These are phyloP conservation scores for Oreochromis grahami DNA, from an alignment of 2,797 vertebrate genomes.

Conservation along the genomic window DNA sequence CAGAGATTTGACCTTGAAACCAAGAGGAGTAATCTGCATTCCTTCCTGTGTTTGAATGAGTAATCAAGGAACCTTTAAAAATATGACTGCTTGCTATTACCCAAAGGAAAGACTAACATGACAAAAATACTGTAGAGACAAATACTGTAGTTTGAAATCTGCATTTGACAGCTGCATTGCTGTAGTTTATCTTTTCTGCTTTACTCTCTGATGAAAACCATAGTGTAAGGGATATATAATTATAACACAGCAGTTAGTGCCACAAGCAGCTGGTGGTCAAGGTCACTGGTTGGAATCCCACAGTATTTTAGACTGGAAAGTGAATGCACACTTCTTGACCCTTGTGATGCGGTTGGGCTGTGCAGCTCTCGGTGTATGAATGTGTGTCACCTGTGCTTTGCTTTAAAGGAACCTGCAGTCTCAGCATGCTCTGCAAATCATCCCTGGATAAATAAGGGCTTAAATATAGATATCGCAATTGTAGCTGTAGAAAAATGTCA, in stretches of 20 bases:
- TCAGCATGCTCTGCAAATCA: slow-evolving; percentile 23
- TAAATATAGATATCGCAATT: slow-evolving; percentile 43
- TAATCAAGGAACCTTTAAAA: slow-evolving; percentile 20
- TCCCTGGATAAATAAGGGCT: slow-evolving; percentile 20
- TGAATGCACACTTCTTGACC: neutral
- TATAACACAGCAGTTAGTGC: slow-evolving; percentile 12
- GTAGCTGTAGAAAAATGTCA: neutral
- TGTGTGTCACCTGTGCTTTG: neutral
- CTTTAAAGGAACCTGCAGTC: slow-evolving; percentile 6
- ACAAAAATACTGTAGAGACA: slow-evolving; percentile 25
- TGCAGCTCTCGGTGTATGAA: neutral
- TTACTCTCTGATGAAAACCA: slow-evolving; percentile 48
- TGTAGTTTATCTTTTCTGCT: slow-evolving; percentile 31
- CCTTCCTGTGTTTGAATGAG: slow-evolving; percentile 2
- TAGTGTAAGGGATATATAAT: slow-evolving; percentile 20
- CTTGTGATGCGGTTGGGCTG: neutral
- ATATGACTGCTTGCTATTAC: neutral
- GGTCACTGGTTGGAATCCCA: slow-evolving; percentile 28
- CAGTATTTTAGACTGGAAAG: neutral
- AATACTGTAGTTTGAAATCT: slow-evolving; percentile 30
- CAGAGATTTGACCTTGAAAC: slow-evolving; percentile 22
- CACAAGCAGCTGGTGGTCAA: slow-evolving; percentile 43
- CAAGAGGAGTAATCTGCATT: slow-evolving; percentile 9
- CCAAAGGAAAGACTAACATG: neutral
- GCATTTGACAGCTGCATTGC: slow-evolving; percentile 25